Base-by-base conservation (phyloP, 1,140 invertebrate genomes). In the Sogatella furcifera region DNA sequence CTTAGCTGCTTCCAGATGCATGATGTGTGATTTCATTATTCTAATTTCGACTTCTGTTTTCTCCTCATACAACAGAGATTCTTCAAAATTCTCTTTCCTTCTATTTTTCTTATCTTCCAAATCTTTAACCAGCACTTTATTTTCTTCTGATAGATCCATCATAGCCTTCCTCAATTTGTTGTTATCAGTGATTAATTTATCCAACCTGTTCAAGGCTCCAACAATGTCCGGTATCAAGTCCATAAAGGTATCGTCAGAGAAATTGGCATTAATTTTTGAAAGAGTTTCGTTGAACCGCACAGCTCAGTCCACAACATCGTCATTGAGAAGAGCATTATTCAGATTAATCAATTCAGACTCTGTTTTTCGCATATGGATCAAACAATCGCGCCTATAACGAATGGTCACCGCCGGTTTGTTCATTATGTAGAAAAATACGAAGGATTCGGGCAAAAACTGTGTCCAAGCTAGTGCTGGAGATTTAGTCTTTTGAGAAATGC, bases 221-320 rank as follows among this genome's bases (percentile, higher is more conserved):
- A 42, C 43, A n/a, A 56, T n/a, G 8, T 56, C 21, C 5, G 55
- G 55, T 13, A 56, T 56, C 38, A 56, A 56, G 38, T 56, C 55
- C 2, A 22, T 15, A 2, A 56, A 42, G 1, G 55, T 15, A 42
- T 56, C 55, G 17, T 38, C 42, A 6, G 24, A 13, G 55, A 6
- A 56, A 14, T 41, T 41, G 11, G 4, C 38, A 41, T 31, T 5
- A 17, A 56, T 31, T 13, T n/a, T 38, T 15, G 28, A 5, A 15
- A 56, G 55, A 9, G 28, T 22, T 8, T 5, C n/a, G 17, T 15
- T 15, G 3, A 56, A 15, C 11, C 15, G 6, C n/a, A 56, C 21
- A 2, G 55, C 55, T 13, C 41, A 56, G 11, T 56, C 38, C 8
- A 56, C n/a, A 4, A 56, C 55, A 28, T 5, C 55, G 1, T 56